phyloP scores from a whole-genome alignment of 2,888 invertebrate species.

The Tipula confusa region DNA sequence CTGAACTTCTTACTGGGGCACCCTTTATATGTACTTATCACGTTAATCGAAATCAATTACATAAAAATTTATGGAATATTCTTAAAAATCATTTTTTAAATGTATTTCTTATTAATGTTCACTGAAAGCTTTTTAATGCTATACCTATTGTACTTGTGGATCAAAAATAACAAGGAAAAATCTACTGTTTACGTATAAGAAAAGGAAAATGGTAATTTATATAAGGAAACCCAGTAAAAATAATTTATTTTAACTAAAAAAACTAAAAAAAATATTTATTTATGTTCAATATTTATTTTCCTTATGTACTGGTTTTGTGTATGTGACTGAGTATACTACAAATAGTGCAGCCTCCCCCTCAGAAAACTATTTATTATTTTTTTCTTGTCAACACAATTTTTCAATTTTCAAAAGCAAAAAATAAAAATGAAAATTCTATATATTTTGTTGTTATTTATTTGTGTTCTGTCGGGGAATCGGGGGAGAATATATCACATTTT shows the following conservation, averaged over 20 bases:
- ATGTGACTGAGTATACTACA: background rate
- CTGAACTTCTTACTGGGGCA: too few species aligned
- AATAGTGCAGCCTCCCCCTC: background rate
- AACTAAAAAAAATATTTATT: background rate
- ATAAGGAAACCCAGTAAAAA: too few species aligned
- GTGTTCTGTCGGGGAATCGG: background rate
- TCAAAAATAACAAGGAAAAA: too few species aligned
- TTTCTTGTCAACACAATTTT: conserved; percentile 3
- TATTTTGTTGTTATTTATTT: background rate
- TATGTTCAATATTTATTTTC: background rate
- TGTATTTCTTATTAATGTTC: too few species aligned
- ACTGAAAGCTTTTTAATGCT: too few species aligned
- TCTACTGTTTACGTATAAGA: too few species aligned
- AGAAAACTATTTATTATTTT: background rate
- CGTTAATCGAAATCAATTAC: too few species aligned
- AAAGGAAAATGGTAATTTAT: too few species aligned
- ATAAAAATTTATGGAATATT: too few species aligned
- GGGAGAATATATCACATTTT: background rate
- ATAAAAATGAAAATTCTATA: background rate
- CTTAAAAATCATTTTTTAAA: too few species aligned
- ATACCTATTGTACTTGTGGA: too few species aligned
- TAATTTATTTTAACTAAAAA: background rate
- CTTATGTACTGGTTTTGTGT: background rate
- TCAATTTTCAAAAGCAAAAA: background rate
- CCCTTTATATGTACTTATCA: too few species aligned